These are phyloP conservation scores for Ardeotis arabs DNA, from an alignment of 2,113 vertebrate genomes.

Conservation along the genomic window DNA sequence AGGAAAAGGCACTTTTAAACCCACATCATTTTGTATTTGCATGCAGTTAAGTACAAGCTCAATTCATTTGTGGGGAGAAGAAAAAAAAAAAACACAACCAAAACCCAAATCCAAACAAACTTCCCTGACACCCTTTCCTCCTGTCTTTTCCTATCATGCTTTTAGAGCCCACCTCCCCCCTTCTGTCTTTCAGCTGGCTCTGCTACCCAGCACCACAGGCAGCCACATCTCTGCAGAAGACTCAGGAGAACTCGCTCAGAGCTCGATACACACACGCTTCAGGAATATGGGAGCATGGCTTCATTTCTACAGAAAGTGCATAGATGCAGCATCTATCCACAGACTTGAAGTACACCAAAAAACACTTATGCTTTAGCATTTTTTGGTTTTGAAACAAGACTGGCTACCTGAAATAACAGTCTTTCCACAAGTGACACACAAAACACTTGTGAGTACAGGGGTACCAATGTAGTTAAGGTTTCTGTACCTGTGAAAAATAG, in stretches of 20 bases:
- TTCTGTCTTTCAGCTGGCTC: background rate
- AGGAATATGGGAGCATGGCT: background rate
- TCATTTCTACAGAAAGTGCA: background rate
- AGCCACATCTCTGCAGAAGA: background rate
- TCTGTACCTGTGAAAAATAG: background rate
- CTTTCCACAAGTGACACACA: background rate
- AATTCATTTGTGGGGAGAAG: background rate
- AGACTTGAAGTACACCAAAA: background rate
- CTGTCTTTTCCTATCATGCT: background rate
- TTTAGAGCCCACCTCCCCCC: background rate
- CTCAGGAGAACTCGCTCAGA: background rate
- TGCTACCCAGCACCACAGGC: background rate
- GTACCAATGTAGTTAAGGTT: background rate
- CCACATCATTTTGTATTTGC: background rate
- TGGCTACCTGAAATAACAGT: background rate
- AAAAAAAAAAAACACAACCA: too few relatives aligned
- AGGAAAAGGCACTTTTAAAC: background rate
- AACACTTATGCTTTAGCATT: background rate
- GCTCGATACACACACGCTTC: too few relatives aligned
- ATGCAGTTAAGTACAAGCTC: background rate
- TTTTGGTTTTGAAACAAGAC: accelerated
- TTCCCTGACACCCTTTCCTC: background rate
- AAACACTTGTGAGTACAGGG: background rate
- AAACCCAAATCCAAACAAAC: background rate
- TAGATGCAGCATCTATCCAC: background rate